A percentile compares a stretch with the other conserved stretches of the same genome.
Conservation (phyloP, 2,113 vertebrate species). For the Mus musculus region DNA sequence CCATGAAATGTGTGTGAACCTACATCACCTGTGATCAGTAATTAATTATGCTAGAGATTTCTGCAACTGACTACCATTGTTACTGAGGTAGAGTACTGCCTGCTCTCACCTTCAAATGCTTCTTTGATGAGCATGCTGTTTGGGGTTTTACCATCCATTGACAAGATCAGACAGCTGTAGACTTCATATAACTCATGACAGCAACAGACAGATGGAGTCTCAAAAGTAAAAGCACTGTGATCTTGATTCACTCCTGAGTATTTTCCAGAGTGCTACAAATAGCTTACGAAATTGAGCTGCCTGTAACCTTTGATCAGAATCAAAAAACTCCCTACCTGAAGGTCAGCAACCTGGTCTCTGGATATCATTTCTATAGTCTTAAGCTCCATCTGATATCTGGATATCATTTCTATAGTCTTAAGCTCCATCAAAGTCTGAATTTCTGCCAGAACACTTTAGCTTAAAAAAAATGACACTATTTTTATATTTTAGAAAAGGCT, state of each 20-base stretch:
- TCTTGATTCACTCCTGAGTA: background rate
- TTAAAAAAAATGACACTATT: background rate
- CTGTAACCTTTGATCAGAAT: slow-evolving; percentile 60
- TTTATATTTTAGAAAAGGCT: background rate
- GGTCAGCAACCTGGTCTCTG: background rate
- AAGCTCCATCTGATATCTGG: background rate
- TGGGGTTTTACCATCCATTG: background rate
- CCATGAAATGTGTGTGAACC: background rate
- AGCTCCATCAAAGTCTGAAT: background rate
- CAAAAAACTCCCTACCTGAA: background rate
- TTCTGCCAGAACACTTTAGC: slow-evolving; percentile 21
- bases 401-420: background rate
- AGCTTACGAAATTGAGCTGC: slow-evolving; percentile 7
- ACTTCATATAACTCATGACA: slow-evolving; percentile 28
- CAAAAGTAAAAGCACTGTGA: slow-evolving; percentile 6
- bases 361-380: background rate
- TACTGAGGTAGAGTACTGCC: background rate
- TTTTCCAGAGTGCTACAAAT: slow-evolving; percentile 40
- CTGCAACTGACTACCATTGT: background rate
- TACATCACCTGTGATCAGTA: background rate
- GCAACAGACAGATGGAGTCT: slow-evolving; percentile 46
- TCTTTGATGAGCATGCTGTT: slow-evolving; percentile 28
- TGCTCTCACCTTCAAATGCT: slow-evolving; percentile 30
- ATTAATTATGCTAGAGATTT: background rate
- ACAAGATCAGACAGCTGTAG: slow-evolving; percentile 38